phyloP scores from a whole-genome alignment of 2,888 invertebrate genomes.

The Heliconius aoede region DNA sequence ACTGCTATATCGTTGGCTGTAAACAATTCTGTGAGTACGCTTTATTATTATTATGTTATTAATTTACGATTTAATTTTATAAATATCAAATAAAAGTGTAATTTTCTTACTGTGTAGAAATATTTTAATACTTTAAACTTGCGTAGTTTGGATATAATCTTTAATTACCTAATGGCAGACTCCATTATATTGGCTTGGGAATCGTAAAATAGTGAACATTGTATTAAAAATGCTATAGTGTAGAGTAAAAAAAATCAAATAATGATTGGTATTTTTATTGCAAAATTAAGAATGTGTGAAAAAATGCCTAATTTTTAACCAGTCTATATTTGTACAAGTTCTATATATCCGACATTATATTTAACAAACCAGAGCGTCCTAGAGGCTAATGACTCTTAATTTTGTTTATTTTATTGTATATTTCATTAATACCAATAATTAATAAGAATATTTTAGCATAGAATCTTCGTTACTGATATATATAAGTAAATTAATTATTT shows the following conservation, averaged over 20 bases:
- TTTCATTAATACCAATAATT: conserved; percentile 28
- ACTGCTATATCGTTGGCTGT: conserved; percentile 70
- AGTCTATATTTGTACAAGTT: conserved; percentile 6
- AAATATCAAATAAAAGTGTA: conserved; percentile 32
- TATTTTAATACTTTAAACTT: conserved; percentile 17
- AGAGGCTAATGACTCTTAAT: conserved; percentile 63
- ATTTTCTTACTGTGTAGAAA: conserved; percentile 41
- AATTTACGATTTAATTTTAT: conserved; percentile 35
- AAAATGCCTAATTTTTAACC: not conserved
- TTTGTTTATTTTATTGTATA: conserved; percentile 53
- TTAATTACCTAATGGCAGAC: conserved; percentile 64
- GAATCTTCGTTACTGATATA: not conserved
- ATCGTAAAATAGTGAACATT: conserved; percentile 38
- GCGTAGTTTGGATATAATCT: conserved; percentile 27
- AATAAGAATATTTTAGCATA: not conserved
- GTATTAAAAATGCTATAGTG: conserved; percentile 21
- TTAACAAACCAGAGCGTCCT: conserved; percentile 52
- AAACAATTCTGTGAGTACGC: conserved; percentile 77
- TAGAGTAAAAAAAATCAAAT: not conserved
- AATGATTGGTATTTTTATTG: not conserved
- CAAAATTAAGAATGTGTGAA: not conserved
- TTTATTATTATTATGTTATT: conserved; percentile 48
- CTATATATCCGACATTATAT: conserved; percentile 30
- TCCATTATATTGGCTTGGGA: conserved; percentile 70
- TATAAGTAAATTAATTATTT: not conserved